Evolutionary conservation across 64 coral and sea anemone genomes (phyloP), one percentile per base, ranked within the genome.

Genomic region (Actinia equina): DNA sequence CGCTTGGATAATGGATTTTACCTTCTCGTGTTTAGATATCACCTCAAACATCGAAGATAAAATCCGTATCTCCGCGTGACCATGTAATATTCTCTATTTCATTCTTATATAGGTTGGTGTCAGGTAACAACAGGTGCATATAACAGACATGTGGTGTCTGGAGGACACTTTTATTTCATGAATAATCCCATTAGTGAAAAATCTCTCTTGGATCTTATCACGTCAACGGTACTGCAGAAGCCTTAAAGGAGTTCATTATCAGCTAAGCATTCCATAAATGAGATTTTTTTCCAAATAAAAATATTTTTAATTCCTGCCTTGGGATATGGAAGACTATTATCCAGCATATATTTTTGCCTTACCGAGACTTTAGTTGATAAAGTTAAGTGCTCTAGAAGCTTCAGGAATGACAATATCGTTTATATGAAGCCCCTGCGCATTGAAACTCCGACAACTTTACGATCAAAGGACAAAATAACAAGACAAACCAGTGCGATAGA

Each of bases 81-180:
- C 30, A 37, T 37, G 8, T 71, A 6, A 26, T 26, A 23, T 71
- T n/a, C 6, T 27, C 22, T n/a, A n/a, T 74, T 74, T 74, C 13
- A 30, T 37, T 30, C 30, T 30, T 74, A 26, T 61, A 52, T 71
- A 95, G 94, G 90, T 17, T 95, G 89, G 89, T 71, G 63, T 26
- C 86, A 92, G 80, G 26, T 95, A 45, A 95, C 87, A 42, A 67
- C 19, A 52, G 94, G 94, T 42, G 22, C 54, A 22, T 95, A 88
- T 59, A 74, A 82, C 30, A 92, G 90, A 59, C 86, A 92, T 42
- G 57, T 86, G 25, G 70, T 95, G 18, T 49, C 76, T 27, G 89
- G 94, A 23, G 94, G 94, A 74, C 94, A 92, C 55, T 95, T 95
- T 79, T 95, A 95, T 71, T 92, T 95, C 57, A 92, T 95, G 93